A percentile compares a stretch with the other conserved stretches of the same genome.
Conservation (phyloP, 2,888 invertebrate species). For the Mystacides longicornis region DNA sequence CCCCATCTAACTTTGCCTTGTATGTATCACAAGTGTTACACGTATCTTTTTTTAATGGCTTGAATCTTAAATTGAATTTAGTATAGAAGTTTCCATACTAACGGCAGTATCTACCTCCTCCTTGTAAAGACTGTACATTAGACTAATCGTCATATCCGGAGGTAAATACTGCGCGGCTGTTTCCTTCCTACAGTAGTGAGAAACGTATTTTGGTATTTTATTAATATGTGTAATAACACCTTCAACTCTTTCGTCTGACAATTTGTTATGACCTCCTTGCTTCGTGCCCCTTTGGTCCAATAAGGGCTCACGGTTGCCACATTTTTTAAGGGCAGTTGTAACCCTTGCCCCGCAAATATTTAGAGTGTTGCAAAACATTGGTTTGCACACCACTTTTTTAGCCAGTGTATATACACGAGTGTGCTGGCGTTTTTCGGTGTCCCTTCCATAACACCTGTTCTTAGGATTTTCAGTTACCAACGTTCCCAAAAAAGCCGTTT, state of each 20-base stretch:
- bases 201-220: background rate
- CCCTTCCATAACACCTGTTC: background rate
- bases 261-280: background rate
- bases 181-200: background rate
- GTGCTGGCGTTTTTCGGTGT: background rate
- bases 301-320: background rate
- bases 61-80: conserved; percentile 15
- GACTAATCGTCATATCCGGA: conserved; percentile 5
- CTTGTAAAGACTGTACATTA: background rate
- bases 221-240: background rate
- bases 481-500: background rate
- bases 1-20: conserved; percentile 3
- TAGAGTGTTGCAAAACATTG: background rate
- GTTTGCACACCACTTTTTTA: background rate
- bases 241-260: background rate
- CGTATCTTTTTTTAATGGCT: conserved; percentile 20
- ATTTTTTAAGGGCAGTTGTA: background rate
- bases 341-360: background rate
- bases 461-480: background rate
- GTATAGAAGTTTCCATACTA: conserved; percentile 6
- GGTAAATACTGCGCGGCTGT: background rate
- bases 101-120: conserved; percentile 3
- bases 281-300: background rate
- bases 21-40: conserved; percentile 14
- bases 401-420: background rate